Conservation (phyloP, 2,113 vertebrate genomes). For the Vidua chalybeata region DNA sequence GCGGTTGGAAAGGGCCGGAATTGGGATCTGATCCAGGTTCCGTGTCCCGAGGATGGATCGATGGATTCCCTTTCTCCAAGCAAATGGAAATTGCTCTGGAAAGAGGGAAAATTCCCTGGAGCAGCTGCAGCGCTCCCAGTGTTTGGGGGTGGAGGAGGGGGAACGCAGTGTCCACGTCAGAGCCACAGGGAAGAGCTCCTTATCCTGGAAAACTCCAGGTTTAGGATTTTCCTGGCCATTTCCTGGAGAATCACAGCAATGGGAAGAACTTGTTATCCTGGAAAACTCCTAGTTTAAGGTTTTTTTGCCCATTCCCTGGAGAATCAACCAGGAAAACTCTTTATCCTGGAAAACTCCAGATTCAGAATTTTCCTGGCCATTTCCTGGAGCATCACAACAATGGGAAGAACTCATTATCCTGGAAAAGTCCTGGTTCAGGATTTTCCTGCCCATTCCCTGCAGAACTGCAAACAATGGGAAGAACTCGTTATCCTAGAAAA, state of each 20-base stretch:
- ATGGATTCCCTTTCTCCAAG: not conserved
- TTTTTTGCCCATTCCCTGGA: not conserved
- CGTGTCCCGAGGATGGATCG: fast-evolving
- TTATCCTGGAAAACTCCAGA: not conserved
- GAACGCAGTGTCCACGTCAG: fast-evolving
- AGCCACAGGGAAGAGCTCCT: fast-evolving
- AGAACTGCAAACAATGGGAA: not conserved
- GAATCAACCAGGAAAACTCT: not conserved
- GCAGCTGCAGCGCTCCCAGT: fast-evolving
- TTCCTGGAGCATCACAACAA: too few relatives aligned
- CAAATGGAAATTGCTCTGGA: not conserved
- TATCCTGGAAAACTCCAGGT: fast-evolving
- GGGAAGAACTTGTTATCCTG: fast-evolving
- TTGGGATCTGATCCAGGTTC: not conserved
- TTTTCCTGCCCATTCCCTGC: not conserved
- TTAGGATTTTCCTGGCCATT: not conserved
- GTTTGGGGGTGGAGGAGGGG: not conserved
- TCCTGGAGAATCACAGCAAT: fast-evolving
- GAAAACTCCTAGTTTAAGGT: not conserved
- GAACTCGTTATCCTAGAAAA: fast-evolving
- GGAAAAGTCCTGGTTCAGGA: not conserved
- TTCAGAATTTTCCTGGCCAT: not conserved
- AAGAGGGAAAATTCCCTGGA: not conserved
- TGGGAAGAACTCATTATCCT: not conserved
- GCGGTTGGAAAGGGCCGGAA: fast-evolving